Percentiles rank a stretch among this genome's conserved stretches.
phyloP scores from a whole-genome alignment of 2,888 invertebrate genomes.

The Drosophila seclusa region DNA sequence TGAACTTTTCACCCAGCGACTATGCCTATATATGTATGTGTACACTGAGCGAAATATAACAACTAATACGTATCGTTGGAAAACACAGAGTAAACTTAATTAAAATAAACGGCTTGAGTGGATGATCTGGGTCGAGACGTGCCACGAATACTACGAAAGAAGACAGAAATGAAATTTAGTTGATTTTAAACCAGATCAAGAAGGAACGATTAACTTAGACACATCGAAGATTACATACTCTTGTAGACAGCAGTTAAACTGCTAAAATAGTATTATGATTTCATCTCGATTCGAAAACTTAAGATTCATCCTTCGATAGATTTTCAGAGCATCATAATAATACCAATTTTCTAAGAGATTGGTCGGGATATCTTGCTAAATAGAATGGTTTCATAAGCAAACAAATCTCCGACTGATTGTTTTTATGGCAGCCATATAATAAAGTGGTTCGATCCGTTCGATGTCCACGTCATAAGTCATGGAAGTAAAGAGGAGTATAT shows the following conservation, averaged over 20 bases:
- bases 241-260: background rate
- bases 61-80: background rate
- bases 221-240: background rate
- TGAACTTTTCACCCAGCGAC: background rate
- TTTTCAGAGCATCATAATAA: background rate
- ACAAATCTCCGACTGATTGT: background rate
- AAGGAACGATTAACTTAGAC: background rate
- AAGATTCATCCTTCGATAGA: background rate
- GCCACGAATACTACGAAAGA: background rate
- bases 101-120: background rate
- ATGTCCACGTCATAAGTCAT: rapidly evolving
- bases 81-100: background rate
- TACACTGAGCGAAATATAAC: background rate
- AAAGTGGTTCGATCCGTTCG: background rate
- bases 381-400: no score
- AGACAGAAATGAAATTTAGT: background rate
- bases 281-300: background rate
- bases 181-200: background rate
- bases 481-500: background rate
- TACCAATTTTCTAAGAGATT: background rate
- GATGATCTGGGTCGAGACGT: background rate
- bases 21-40: background rate
- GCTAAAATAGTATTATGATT: background rate
- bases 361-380: background rate
- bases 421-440: background rate